These are phyloP conservation scores for Drosophila aff. DNA, from an alignment of 1,140 invertebrate genomes.

Conservation along the genomic window DNA sequence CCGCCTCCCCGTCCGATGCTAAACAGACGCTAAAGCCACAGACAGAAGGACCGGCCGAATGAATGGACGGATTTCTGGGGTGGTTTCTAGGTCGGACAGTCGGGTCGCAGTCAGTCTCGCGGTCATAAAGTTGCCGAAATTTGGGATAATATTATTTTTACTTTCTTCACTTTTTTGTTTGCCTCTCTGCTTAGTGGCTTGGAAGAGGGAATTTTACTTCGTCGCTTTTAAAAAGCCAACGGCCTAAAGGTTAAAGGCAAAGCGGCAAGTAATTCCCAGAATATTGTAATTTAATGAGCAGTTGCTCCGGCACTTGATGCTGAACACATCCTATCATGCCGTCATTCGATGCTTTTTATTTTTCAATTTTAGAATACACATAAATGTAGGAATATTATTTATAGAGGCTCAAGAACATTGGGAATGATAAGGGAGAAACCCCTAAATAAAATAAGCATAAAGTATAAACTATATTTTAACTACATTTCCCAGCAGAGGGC, in stretches of 20 bases:
- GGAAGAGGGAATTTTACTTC: conserved; percentile 35
- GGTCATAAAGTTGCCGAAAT: conserved; percentile 54
- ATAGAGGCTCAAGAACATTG: too few species aligned
- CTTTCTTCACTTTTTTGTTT: conserved; percentile 37
- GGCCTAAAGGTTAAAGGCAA: conserved; percentile 31
- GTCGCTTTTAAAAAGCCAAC: conserved; percentile 16
- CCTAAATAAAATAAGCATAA: neutral
- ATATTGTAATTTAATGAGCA: conserved; percentile 50
- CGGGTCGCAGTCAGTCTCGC: conserved; percentile 13
- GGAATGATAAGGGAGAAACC: neutral
- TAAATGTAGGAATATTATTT: neutral
- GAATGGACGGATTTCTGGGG: conserved; percentile 2
- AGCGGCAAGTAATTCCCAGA: conserved; percentile 29
- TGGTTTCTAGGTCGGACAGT: conserved; percentile 35
- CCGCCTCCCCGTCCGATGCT: neutral
- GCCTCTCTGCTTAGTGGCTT: conserved; percentile 34
- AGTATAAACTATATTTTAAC: neutral
- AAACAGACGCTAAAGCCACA: conserved; percentile 32
- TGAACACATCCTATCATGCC: conserved; percentile 3
- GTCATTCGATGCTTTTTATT: neutral
- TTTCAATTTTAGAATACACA: neutral
- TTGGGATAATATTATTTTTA: conserved; percentile 56
- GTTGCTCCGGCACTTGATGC: conserved; percentile 12
- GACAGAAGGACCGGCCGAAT: neutral
- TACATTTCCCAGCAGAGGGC: neutral